Evolutionary conservation across 2,113 vertebrate genomes (phyloP).

Genomic region (Collichthys lucidus): DNA sequence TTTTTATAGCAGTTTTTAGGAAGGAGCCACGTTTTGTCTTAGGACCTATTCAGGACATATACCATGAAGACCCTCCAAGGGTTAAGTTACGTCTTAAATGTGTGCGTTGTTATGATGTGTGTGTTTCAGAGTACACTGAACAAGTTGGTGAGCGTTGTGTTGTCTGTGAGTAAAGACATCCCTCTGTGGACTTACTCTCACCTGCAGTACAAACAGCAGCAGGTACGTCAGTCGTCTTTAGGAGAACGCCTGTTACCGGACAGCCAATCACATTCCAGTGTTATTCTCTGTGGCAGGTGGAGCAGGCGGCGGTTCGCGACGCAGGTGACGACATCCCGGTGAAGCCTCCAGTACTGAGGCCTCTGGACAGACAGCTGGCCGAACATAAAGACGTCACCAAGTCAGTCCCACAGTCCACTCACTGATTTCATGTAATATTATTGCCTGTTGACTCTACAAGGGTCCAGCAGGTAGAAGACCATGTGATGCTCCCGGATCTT

Average conservation of each 20-base stretch:
- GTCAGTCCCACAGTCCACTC: conserved; percentile 48
- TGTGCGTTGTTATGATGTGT: conserved; percentile 33
- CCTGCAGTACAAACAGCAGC: conserved; percentile 82
- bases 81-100: background rate
- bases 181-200: conserved; percentile 86
- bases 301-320: conserved; percentile 81
- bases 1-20: no score
- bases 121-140: conserved; percentile 83
- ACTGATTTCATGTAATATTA: no score
- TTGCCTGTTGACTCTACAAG: no score
- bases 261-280: conserved; percentile 26
- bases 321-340: conserved; percentile 80
- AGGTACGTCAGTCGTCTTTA: conserved; percentile 19
- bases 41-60: no score
- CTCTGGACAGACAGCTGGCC: conserved; percentile 84
- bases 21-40: no score
- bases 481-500: no score
- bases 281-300: conserved; percentile 70
- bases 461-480: no score
- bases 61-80: no score
- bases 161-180: conserved; percentile 83
- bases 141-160: conserved; percentile 79
- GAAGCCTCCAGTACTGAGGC: conserved; percentile 78
- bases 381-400: conserved; percentile 89
- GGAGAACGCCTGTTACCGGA: background rate